Base-by-base conservation (phyloP, 2,888 invertebrate genomes). In the Perithous albicinctus region DNA sequence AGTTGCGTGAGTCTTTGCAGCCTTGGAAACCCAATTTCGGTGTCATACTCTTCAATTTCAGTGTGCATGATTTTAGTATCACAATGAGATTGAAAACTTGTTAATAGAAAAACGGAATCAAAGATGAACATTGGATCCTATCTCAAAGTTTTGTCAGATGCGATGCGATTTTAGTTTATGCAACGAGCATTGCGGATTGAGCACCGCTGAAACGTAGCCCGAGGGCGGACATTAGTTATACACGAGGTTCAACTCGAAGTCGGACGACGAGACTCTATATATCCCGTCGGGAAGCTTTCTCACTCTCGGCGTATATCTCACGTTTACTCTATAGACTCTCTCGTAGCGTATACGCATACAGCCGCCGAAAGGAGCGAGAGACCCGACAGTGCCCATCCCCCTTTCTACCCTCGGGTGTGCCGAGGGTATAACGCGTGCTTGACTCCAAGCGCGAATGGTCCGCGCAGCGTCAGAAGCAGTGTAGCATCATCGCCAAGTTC, bases 181-280 rank as follows among this genome's bases (percentile, higher is more conserved):
- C 6, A 7, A 38, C n/a, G 38, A 69, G 56, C 15, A 18, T 23
- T 35, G 48, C 32, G 12, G 41, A 64, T 70, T 78, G 82, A 81
- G 83, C 76, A 80, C 82, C 85, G 20, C 85, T 84, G 84, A 64
- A 78, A 73, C 59, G 66, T 69, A 29, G 77, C 74, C 76, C 78
- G 59, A 35, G 72, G 80, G 80, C 70, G 66, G 70, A 77, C 83
- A 84, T 84, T 84, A 85, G 82, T 84, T 85, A 84, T 84, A 84
- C 86, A 83, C 78, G 84, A 84, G 78, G 78, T 84, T 81, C 75
- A 74, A 78, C 82, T 84, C 73, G 23, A 66, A 78, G 84, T 80
- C 82, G 75, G 73, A 73, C 73, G 73, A 73, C 76, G 61, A 64
- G 61, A 70, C 74, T 79, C 63, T 66, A 29, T 72, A 66, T 66